Percentiles rank a stretch among this genome's conserved stretches.
phyloP scores from a whole-genome alignment of 1,140 invertebrate species.

The Drosophila setifemur region DNA sequence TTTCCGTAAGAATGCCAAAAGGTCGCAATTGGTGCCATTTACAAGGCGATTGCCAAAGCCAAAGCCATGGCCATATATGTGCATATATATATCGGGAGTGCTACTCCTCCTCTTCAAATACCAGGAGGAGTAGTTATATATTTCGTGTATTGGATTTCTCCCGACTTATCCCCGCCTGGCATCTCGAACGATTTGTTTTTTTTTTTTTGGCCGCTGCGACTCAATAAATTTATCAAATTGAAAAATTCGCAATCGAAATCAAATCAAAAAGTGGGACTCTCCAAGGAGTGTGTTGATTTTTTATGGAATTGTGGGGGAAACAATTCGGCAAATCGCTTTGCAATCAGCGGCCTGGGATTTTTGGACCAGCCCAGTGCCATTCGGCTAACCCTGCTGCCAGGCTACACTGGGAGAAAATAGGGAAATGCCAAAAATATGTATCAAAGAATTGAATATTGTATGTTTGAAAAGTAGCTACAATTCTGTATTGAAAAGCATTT shows the following conservation, averaged over 20 bases:
- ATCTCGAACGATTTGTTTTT: constrained; percentile 66
- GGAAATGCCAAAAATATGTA: no score
- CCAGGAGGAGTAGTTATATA: constrained; percentile 39
- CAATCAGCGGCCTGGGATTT: constrained; percentile 48
- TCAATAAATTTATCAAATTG: constrained; percentile 77
- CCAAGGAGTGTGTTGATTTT: constrained; percentile 61
- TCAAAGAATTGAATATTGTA: no score
- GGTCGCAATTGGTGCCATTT: constrained; percentile 79
- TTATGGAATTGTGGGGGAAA: constrained; percentile 58
- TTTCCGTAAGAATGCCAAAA: constrained; percentile 77
- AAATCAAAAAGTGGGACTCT: constrained; percentile 62
- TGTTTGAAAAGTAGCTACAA: no score
- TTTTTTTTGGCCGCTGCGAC: constrained; percentile 29
- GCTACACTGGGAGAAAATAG: constrained; percentile 3
- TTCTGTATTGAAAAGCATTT: no score
- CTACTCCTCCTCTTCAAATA: neutral
- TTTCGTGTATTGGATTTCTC: constrained; percentile 65
- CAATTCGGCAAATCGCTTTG: constrained; percentile 67
- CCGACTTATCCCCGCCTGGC: constrained; percentile 41
- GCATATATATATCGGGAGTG: constrained; percentile 13
- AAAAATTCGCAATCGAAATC: constrained; percentile 74
- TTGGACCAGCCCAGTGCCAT: constrained; percentile 36
- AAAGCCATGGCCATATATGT: constrained; percentile 18
- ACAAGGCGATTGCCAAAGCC: constrained; percentile 58
- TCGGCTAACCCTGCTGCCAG: constrained; percentile 22